phyloP scores from a whole-genome alignment of 2,797 vertebrate genomes.

The Podargus strigoides region DNA sequence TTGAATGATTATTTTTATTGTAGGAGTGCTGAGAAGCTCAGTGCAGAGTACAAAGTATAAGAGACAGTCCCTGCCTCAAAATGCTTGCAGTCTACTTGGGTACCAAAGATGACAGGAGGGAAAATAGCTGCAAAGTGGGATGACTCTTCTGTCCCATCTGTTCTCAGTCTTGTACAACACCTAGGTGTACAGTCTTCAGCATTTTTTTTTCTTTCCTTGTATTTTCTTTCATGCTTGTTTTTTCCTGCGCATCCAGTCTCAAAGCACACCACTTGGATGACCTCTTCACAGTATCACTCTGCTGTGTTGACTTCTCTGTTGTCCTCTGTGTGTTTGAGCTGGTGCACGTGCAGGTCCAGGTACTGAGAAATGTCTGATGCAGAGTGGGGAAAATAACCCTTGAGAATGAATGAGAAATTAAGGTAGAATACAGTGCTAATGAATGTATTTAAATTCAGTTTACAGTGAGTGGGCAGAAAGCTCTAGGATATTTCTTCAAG shows the following conservation, averaged over 20 bases:
- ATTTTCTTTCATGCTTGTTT: background rate
- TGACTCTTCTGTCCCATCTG: background rate
- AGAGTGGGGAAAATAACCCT: background rate
- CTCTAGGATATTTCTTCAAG: background rate
- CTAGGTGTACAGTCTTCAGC: accelerated
- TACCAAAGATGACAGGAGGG: background rate
- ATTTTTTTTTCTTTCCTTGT: background rate
- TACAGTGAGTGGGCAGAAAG: background rate
- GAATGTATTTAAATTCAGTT: background rate
- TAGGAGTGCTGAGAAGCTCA: background rate
- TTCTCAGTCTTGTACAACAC: background rate
- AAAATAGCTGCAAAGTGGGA: background rate
- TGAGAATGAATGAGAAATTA: background rate
- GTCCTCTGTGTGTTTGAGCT: background rate
- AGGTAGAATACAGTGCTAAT: background rate
- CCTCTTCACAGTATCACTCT: background rate
- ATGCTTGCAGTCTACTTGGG: background rate
- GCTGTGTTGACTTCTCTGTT: background rate
- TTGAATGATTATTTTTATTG: background rate
- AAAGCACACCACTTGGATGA: background rate
- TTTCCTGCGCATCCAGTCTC: background rate
- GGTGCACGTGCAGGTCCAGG: background rate
- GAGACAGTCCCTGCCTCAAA: background rate
- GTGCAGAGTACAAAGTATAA: background rate
- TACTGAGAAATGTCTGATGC: background rate